Evolutionary conservation across 2,797 vertebrate genomes (phyloP).

Genomic region (Clarias pachynema): DNA sequence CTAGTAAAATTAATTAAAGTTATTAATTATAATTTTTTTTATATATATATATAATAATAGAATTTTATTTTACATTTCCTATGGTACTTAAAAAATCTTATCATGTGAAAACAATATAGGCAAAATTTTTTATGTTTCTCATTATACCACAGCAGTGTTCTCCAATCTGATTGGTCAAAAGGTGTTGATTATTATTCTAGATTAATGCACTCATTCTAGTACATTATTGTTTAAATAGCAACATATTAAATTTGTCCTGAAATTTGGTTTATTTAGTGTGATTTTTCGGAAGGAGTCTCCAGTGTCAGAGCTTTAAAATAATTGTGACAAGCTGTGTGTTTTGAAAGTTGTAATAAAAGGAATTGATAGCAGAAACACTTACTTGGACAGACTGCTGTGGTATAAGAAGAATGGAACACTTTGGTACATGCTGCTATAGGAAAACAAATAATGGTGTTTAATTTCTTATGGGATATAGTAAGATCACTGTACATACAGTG

Average conservation of each 20-base stretch:
- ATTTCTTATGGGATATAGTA: not conserved
- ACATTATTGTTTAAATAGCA: not conserved
- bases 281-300: slow-evolving; percentile 1
- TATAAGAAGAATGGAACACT: not conserved
- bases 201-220: not conserved
- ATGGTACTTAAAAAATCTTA: not conserved
- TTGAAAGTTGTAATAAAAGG: not conserved
- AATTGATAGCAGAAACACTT: not conserved
- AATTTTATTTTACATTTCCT: not conserved
- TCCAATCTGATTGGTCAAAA: not conserved
- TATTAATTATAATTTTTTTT: not conserved
- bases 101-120: not conserved
- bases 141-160: not conserved
- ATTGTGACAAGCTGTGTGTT: not conserved
- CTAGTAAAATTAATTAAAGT: no score
- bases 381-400: not conserved
- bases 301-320: not conserved
- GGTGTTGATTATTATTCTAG: not conserved
- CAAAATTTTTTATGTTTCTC: not conserved
- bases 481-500: not conserved
- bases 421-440: not conserved
- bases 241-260: not conserved
- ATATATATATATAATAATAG: not conserved
- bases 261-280: not conserved
- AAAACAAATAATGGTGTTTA: not conserved